phyloP scores from a whole-genome alignment of 2,797 vertebrate genomes.

The Muscicapa comitata region DNA sequence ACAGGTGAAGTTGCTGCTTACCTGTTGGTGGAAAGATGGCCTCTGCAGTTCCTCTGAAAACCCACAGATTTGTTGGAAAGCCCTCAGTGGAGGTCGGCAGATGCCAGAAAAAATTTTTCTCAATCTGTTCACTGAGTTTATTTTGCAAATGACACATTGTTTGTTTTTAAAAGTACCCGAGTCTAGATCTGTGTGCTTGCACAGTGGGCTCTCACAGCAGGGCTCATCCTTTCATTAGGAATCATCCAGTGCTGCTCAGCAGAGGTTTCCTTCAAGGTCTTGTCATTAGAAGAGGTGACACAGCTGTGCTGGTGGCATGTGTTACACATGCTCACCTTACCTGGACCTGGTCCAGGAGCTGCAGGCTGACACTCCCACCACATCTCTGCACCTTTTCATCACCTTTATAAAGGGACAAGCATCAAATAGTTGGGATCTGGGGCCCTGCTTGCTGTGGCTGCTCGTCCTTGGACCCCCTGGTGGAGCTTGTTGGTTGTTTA shows the following conservation, averaged over 20 bases:
- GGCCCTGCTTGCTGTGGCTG: background rate
- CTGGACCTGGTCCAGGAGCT: background rate
- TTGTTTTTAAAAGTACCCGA: background rate
- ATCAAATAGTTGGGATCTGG: background rate
- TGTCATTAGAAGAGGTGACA: background rate
- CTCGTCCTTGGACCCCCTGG: background rate
- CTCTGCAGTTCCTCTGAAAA: background rate
- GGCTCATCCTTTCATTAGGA: background rate
- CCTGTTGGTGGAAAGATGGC: background rate
- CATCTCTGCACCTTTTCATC: background rate
- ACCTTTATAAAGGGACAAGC: rapidly evolving
- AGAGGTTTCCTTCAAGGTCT: background rate
- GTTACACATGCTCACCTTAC: background rate
- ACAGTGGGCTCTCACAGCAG: background rate
- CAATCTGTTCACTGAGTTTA: background rate
- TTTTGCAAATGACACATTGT: background rate
- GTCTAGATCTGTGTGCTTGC: background rate
- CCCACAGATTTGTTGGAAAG: background rate
- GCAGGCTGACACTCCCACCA: background rate
- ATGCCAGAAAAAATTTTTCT: background rate
- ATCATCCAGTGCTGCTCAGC: background rate
- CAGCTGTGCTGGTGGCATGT: rapidly evolving
- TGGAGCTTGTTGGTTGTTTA: background rate
- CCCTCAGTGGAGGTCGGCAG: background rate
- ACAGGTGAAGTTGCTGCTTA: background rate